Evolutionary conservation across 2,113 vertebrate species (phyloP), one percentile per base, ranked within the genome.

Genomic region (Ciconia maguari): DNA sequence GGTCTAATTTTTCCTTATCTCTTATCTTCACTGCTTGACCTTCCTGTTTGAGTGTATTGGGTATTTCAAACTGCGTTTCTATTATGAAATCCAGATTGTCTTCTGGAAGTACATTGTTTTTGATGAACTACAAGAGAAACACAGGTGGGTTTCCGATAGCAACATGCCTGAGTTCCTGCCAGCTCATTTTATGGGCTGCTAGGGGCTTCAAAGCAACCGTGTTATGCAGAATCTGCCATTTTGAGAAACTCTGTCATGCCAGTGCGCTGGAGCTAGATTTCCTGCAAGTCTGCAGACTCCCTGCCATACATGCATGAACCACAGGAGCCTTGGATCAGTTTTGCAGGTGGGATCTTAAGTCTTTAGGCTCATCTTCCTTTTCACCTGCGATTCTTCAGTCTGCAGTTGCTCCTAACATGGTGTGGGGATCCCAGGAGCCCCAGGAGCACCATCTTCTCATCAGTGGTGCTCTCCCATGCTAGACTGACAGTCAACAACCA

Each of bases 1-100:
- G 58, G 74, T 79, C 89, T 90, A 85, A 85, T 84, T 96, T 96
- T 79, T 93, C 41, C 62, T 94, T 87, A 85, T 95, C 96, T 96
- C 72, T 55, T 87, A 71, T 72, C 69, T 95, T 91, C 65, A 41
- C 61, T 91, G 65, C 26, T 87, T 89, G 72, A 95, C 92, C 90
- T 94, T 96, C 96, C 87, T 96, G 69, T 87, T 84, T 75, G 36
- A 79, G 66, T 9, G 26, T 65, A 64, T 16, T 89, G 70, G 57
- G 30, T 91, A 76, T 87, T 95, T 97, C 77, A 68, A 87, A 44
- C 65, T 14, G 69, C 1, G 57, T 91, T 88, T 93, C 41, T 76
- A 13, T 90, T 94, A 95, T 79, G 61, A 95, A 96, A 89, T 93
- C 92, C 90, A 94, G 87, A 82, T 90, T 94, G 29, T 88, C 15